Conservation (phyloP, 2,113 vertebrate genomes). For the Sinosuthora webbiana region DNA sequence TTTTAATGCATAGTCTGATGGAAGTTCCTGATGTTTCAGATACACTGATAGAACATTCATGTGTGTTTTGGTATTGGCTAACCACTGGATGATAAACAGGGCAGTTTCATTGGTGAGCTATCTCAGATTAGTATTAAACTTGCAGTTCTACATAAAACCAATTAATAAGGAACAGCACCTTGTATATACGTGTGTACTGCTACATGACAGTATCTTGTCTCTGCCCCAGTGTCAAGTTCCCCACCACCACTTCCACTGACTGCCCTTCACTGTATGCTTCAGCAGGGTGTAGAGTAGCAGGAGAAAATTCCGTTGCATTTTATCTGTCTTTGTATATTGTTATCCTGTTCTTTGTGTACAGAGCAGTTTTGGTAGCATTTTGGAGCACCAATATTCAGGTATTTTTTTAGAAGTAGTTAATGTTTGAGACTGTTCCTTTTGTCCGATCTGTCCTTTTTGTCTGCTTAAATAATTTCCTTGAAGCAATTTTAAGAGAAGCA, state of each 20-base stretch:
- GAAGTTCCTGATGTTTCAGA: neutral
- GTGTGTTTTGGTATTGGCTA: neutral
- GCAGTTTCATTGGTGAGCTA: neutral
- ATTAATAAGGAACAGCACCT: neutral
- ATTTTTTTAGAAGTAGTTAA: neutral
- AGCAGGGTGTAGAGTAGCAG: neutral
- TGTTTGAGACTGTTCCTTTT: neutral
- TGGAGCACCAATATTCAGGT: neutral
- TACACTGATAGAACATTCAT: neutral
- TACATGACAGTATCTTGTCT: neutral
- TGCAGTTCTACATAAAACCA: neutral
- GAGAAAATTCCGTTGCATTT: neutral
- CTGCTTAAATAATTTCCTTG: neutral
- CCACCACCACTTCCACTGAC: neutral
- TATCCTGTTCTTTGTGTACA: neutral
- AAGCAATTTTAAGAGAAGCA: neutral
- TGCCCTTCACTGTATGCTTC: neutral
- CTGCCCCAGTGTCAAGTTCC: neutral
- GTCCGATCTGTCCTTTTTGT: neutral
- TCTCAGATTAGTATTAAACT: neutral
- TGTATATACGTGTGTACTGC: neutral
- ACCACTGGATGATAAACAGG: neutral
- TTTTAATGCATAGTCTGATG: neutral
- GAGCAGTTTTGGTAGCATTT: neutral
- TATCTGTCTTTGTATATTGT: neutral